Evolutionary conservation across 2,888 invertebrate species (phyloP), one percentile per base, ranked within the genome.

Genomic region (Electrophaes corylata): DNA sequence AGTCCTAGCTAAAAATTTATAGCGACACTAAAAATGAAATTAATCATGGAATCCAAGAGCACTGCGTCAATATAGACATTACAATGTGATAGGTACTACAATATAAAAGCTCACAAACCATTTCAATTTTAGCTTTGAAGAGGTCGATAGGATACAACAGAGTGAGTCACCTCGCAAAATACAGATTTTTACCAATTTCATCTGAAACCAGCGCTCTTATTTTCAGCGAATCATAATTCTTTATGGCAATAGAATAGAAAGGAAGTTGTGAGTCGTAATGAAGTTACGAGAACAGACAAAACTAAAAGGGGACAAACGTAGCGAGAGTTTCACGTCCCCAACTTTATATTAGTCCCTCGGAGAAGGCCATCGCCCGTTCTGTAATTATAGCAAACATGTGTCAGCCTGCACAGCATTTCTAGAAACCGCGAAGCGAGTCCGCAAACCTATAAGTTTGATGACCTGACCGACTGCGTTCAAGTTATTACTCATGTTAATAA

Each of bases 21-120:
- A 70, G 66, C 76, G 64, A 69, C 72, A 69, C 74, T 79, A 82
- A 82, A 77, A 70, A 69, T 73, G 66, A 76, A 76, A 78, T 79
- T 82, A 83, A 83, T 76, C 81, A 77, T 69, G 66, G 53, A 67
- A 62, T 67, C 54, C 67, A 64, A 66, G 68, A 66, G 60, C 68
- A 58, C 39, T 54, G 57, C 62, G 64, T 60, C 69, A 66, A 54
- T 48, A 31, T 41, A 55, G 51, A 40, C 52, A 61, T 47, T n/a
- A 40, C 52, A 29, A 29, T 29, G 10, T 29, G 8, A 10, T 29
- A 29, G 10, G 8, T 29, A 10, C 2, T 3, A 10, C 8, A 29
- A 29, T 29, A 29, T 1, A 29, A 29, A 29, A 6, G 10, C 2
- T 10, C 2, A 23, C 23, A 10, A 29, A 29, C 26, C 10, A 8